Evolutionary conservation across 2,113 vertebrate species (phyloP).

Genomic region (Zingel zingel): DNA sequence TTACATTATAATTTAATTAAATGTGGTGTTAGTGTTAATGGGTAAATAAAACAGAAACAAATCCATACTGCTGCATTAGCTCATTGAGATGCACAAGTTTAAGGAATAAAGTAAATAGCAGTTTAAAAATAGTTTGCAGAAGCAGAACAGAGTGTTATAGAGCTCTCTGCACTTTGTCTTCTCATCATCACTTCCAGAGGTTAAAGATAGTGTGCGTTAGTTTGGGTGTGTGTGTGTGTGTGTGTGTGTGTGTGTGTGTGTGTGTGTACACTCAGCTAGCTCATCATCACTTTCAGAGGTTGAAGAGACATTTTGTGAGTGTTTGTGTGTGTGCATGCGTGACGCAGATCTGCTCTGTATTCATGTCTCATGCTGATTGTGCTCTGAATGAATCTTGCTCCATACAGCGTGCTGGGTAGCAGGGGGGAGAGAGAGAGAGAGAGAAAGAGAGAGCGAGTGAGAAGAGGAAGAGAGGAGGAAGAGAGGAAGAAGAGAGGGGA

Average conservation of each 20-base stretch:
- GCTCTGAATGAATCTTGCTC: conserved; percentile 77
- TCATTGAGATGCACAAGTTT: conserved; percentile 22
- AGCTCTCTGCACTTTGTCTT: conserved; percentile 59
- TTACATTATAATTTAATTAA: conserved; percentile 38
- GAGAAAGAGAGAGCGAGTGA: conserved; percentile 1
- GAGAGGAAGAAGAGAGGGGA: conserved; percentile 36
- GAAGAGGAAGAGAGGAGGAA: conserved; percentile 8
- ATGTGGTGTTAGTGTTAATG: conserved; percentile 2
- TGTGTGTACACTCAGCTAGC: conserved; percentile 39
- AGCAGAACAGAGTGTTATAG: conserved; percentile 44
- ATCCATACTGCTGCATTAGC: conserved; percentile 4
- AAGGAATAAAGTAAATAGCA: conserved; percentile 52
- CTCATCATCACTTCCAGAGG: conserved; percentile 75
- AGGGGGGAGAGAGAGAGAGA: conserved; percentile 32
- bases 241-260: conserved; percentile 6
- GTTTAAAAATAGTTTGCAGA: conserved; percentile 67
- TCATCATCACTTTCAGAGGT: conserved; percentile 70
- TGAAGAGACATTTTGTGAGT: conserved; percentile 62
- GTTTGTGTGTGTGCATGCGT: conserved; percentile 30
- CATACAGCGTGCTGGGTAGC: conserved; percentile 55
- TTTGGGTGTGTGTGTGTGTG: conserved; percentile 28
- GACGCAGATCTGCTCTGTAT: conserved; percentile 77
- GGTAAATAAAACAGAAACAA: conserved; percentile 23
- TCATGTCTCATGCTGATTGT: conserved; percentile 78
- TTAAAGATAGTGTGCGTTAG: conserved; percentile 68